These are phyloP conservation scores for Stenolophus ochropezus DNA, from an alignment of 2,888 invertebrate species.

Conservation along the genomic window DNA sequence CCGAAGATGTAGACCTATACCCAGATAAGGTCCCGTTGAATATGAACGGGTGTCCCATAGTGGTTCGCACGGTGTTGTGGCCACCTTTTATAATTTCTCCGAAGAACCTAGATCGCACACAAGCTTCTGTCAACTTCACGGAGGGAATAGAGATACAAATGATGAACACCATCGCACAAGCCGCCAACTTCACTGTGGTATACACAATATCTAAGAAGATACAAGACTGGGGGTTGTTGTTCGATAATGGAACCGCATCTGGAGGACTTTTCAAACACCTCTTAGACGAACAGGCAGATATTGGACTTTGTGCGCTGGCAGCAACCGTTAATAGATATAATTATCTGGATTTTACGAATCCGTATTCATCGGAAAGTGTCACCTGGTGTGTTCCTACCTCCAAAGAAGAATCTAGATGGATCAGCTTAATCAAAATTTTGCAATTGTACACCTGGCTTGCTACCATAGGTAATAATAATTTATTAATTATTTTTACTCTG, in stretches of 20 bases:
- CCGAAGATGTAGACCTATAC: background rate
- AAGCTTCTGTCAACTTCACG: constrained; percentile 55
- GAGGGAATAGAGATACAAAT: constrained; percentile 63
- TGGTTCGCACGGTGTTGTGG: constrained; percentile 62
- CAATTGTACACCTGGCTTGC: constrained; percentile 53
- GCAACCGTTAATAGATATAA: constrained; percentile 53
- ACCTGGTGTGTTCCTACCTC: constrained; percentile 28
- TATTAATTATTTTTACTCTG: no score
- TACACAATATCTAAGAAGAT: constrained; percentile 61
- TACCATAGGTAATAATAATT: constrained; percentile 2
- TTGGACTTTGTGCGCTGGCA: constrained; percentile 62
- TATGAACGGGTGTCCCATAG: constrained; percentile 61
- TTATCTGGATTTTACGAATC: constrained; percentile 60
- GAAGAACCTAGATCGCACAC: background rate
- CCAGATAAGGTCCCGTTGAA: constrained; percentile 61
- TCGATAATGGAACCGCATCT: constrained; percentile 61
- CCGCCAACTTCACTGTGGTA: constrained; percentile 60
- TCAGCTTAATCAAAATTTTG: constrained; percentile 69
- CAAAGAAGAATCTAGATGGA: background rate
- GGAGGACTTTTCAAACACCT: constrained; percentile 62
- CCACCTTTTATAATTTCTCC: constrained; percentile 63
- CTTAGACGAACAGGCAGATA: constrained; percentile 61
- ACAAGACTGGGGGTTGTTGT: constrained; percentile 63
- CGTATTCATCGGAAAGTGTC: constrained; percentile 62
- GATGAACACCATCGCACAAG: constrained; percentile 61